Evolutionary conservation across 1,140 invertebrate species (phyloP), one percentile per base, ranked within the genome.

Genomic region (Drosophila varians): DNA sequence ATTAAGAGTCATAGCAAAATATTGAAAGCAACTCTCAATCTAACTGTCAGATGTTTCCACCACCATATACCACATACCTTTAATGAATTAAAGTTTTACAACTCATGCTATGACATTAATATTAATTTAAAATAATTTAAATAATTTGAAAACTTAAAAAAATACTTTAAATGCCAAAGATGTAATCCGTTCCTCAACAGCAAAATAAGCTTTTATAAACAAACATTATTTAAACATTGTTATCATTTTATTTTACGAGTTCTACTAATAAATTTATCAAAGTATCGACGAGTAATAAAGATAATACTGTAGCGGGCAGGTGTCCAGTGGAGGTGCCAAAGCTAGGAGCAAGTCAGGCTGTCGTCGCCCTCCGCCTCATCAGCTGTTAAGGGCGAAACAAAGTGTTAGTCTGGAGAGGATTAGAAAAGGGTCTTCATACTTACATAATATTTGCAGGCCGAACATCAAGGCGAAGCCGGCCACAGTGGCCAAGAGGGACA

Each of bases 381-480:
- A 60, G 80, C 80, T 86, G 68, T 4, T 60, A 51, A 19, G 43
- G 6, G 26, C 18, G 40, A 38, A 38, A 14, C 14, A 46, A 31
- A 19, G 54, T n/a, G 26, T 40, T 18, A 25, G 5, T 31, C 19
- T 48, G 12, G 21, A 18, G 21, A 2, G 12, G 5, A 19, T 23
- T 54, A 18, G 3, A 28, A 28, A 21, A 68, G 2, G 12, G 4
- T 38, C n/a, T 14, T 38, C 11, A 7, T 23, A 95, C 96, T 96
- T 92, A 96, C 96, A 94, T 51, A 94, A 83, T 69, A 95, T 91
- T 86, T 96, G 94, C 38, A 97, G 91, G 60, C 94, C 94, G 66
- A 96, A 94, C 96, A 97, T 97, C 43, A 96, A 89, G 52, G 92
- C 90, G 90, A 96, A 97, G 47, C 96, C 96, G 18, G 94, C 77